A percentile compares a stretch with the other conserved stretches of the same genome.
Conservation (phyloP, 2,797 vertebrate species). For the Dallia pectoralis region DNA sequence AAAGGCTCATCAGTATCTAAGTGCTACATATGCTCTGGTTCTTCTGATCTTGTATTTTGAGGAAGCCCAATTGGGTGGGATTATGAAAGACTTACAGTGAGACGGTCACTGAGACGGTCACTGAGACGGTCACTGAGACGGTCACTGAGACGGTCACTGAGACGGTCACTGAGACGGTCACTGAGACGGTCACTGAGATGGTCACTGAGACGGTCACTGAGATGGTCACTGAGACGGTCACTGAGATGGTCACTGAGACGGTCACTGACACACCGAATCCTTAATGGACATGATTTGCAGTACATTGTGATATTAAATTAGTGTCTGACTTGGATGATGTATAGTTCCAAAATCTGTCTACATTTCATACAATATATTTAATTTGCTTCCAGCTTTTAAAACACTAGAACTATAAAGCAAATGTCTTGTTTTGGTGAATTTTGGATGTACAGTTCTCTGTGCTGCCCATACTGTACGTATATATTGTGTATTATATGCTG, state of each 20-base stretch:
- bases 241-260: neutral
- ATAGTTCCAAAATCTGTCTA: conserved; percentile 21
- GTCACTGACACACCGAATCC: conserved; percentile 24
- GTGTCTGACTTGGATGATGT: conserved; percentile 27
- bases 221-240: conserved; percentile 9
- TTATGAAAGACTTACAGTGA: neutral
- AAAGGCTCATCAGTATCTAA: conserved; percentile 66
- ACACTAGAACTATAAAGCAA: conserved; percentile 49
- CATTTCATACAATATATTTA: neutral
- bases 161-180: neutral
- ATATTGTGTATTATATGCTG: conserved; percentile 46
- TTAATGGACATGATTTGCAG: conserved; percentile 22
- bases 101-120: conserved; percentile 9
- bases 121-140: conserved; percentile 8
- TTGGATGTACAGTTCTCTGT: conserved; percentile 47
- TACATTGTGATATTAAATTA: conserved; percentile 13
- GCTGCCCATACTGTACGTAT: conserved; percentile 19
- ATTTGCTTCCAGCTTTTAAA: conserved; percentile 22
- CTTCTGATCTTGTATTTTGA: neutral
- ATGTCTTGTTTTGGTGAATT: conserved; percentile 30
- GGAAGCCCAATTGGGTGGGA: neutral
- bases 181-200: conserved; percentile 9
- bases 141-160: neutral
- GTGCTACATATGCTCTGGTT: conserved; percentile 43
- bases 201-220: conserved; percentile 13